Percentiles rank a stretch among this genome's conserved stretches.
These are phyloP conservation scores for Pangasius sanitwongsei DNA, from an alignment of 2,797 vertebrate genomes.

Conservation along the genomic window DNA sequence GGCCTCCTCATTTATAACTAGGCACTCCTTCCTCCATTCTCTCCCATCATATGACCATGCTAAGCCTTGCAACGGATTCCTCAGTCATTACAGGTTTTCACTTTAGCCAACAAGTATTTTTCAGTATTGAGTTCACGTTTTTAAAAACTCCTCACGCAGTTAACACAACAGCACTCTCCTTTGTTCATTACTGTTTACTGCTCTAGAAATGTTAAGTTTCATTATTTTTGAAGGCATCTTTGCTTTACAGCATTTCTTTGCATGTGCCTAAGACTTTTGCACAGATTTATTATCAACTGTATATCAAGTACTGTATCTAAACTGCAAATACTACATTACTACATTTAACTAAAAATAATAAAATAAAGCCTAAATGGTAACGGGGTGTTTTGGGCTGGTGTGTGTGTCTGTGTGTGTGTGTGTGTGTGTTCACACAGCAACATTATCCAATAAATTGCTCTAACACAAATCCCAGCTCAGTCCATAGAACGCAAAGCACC, in stretches of 20 bases:
- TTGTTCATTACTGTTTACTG: not conserved
- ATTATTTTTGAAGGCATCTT: not conserved
- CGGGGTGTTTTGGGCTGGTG: not conserved
- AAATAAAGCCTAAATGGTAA: not conserved
- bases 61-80: not conserved
- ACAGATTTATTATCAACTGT: not conserved
- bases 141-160: not conserved
- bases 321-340: not conserved
- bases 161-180: not conserved
- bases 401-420: not conserved
- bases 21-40: not conserved
- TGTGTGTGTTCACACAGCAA: not conserved
- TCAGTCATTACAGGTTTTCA: not conserved
- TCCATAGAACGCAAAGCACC: not conserved
- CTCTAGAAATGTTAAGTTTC: not conserved
- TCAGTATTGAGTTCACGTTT: not conserved
- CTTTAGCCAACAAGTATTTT: not conserved
- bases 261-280: not conserved
- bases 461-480: not conserved
- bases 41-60: not conserved
- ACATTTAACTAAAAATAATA: not conserved
- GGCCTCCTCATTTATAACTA: constrained; percentile 41
- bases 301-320: not conserved
- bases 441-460: not conserved
- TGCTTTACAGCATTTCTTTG: not conserved